Base-by-base conservation (phyloP, 2,888 invertebrate species). In the Nymphalis c-album region DNA sequence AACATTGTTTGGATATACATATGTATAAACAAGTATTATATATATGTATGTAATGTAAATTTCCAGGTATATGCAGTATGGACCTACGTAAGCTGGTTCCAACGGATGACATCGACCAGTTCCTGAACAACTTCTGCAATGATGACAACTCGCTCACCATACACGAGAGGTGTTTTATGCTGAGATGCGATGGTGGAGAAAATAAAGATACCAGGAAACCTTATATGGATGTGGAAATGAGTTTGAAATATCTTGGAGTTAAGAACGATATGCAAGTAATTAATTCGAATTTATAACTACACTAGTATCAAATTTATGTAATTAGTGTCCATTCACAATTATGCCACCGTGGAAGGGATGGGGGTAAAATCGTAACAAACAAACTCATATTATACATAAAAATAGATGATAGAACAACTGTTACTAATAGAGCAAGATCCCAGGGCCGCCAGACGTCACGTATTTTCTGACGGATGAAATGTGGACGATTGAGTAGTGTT, bases 11-110 rank as follows among this genome's bases (percentile, higher is more conserved):
- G 26, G 0, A 26, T 26, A 26, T 26, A 26, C 5, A 26, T 26
- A 26, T 26, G 26, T 26, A 8, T 10, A 13, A 13, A 8, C 13
- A 13, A 40, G 13, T 3, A 40, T 40, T 8, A 35, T 35, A 35
- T n/a, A n/a, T n/a, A n/a, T n/a, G n/a, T 13, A 13, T 40, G 13
- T 40, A 40, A 13, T 40, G 13, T 40, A 35, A 18, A 45, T 26
- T 71, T 67, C 0, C 77, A 92, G 92, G 92, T 10, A 84, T 91
- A 45, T 91, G 90, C 82, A 91, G 93, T 75, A 80, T 94, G 77
- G 93, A 94, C 72, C 86, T 94, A 1, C 87, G 91, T 22, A 88
- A 93, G 55, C 76, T 94, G 22, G 80, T 94, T 1, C 88, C 92
- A 0, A 87, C 89, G 0, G 88, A 91, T 7, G 84, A 85, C 73